phyloP scores from a whole-genome alignment of 1,140 invertebrate genomes.

The Drosophila punjabiensis region DNA sequence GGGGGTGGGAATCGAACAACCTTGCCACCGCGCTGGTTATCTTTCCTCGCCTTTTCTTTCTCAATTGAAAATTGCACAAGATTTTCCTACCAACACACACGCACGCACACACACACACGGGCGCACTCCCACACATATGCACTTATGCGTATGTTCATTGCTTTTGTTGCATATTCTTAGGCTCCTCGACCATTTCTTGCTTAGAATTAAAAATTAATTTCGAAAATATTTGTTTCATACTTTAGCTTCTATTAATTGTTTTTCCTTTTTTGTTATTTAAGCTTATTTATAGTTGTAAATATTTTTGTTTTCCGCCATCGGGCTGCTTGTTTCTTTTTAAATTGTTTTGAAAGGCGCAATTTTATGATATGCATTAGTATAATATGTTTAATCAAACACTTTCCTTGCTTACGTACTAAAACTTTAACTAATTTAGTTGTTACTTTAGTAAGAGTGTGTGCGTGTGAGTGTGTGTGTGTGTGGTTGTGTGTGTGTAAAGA shows the following conservation, averaged over 20 bases:
- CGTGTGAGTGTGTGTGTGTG: conserved; percentile 42
- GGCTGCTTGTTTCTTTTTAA: conserved; percentile 41
- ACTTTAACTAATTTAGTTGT: conserved; percentile 55
- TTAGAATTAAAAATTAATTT: conserved; percentile 75
- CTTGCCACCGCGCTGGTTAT: conserved; percentile 47
- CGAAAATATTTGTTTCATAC: conserved; percentile 75
- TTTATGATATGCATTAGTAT: conserved; percentile 85
- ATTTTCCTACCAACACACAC: conserved; percentile 26
- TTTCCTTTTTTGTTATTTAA: conserved; percentile 56
- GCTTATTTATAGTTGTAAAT: conserved; percentile 78
- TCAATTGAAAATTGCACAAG: conserved; percentile 48
- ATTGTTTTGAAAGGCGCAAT: conserved; percentile 83
- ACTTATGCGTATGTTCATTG: conserved; percentile 49
- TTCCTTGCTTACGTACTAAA: conserved; percentile 49
- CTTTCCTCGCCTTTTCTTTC: conserved; percentile 10
- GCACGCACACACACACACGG: conserved; percentile 28
- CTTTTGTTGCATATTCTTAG: conserved; percentile 59
- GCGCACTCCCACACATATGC: conserved; percentile 19
- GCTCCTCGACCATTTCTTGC: conserved; percentile 8
- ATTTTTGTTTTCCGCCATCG: conserved; percentile 59
- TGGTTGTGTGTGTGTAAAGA: conserved; percentile 37
- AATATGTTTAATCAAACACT: conserved; percentile 68
- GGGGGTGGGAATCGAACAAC: conserved; percentile 38
- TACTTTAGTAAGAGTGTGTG: conserved; percentile 22
- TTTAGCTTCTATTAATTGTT: conserved; percentile 60